phyloP scores from a whole-genome alignment of 2,888 invertebrate species.

The Epinotia brunnichana region DNA sequence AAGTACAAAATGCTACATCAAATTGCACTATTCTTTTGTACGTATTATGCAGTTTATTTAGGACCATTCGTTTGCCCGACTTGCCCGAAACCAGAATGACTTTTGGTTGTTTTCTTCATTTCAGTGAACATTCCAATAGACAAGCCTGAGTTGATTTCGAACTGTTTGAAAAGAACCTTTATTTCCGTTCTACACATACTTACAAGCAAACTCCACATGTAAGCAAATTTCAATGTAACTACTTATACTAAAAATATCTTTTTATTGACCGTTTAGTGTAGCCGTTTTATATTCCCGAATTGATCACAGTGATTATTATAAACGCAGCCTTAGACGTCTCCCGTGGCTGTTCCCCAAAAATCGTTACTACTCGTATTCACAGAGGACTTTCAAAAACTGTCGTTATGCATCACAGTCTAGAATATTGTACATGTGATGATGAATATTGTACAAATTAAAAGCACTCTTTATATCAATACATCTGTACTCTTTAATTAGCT shows the following conservation, averaged over 20 bases:
- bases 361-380: background rate
- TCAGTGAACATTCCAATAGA: constrained; percentile 27
- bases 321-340: background rate
- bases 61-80: constrained; percentile 27
- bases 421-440: too few relatives aligned
- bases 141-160: constrained; percentile 32
- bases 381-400: background rate
- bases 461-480: too few relatives aligned
- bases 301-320: background rate
- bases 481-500: too few relatives aligned
- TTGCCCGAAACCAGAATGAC: constrained; percentile 19
- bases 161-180: constrained; percentile 12
- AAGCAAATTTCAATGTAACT: background rate
- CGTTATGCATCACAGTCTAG: background rate
- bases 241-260: background rate
- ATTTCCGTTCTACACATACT: constrained; percentile 2
- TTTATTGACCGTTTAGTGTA: background rate
- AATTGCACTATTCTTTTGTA: constrained; percentile 15
- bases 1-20: constrained; percentile 3
- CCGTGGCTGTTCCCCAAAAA: background rate
- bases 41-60: constrained; percentile 13
- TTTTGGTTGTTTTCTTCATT: constrained; percentile 35
- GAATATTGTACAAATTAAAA: too few relatives aligned
- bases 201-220: too few relatives aligned
- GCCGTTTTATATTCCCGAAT: background rate